These are phyloP conservation scores for Gortyna flavago DNA, from an alignment of 2,888 invertebrate species.

Conservation along the genomic window DNA sequence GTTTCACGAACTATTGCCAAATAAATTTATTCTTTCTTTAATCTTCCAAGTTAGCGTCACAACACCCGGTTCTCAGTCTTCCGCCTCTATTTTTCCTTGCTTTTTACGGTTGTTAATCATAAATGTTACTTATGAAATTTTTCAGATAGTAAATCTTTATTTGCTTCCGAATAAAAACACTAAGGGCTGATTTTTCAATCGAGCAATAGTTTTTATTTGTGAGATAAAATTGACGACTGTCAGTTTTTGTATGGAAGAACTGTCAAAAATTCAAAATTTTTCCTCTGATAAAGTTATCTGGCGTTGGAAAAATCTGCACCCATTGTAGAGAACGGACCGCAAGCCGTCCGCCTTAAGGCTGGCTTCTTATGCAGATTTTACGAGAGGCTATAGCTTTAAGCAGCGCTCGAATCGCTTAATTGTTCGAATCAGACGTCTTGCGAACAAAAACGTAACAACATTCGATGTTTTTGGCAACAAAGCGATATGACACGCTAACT, in stretches of 20 bases:
- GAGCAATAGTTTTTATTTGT: too few species aligned
- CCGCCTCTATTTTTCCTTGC: not conserved
- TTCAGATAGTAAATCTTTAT: too few species aligned
- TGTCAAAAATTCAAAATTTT: too few species aligned
- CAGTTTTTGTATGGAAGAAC: too few species aligned
- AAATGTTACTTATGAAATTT: too few species aligned
- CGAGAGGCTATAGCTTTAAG: conserved; percentile 80
- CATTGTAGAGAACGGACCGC: conserved; percentile 72
- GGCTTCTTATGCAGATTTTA: conserved; percentile 87
- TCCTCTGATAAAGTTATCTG: too few species aligned
- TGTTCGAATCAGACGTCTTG: conserved; percentile 78
- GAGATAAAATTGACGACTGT: too few species aligned
- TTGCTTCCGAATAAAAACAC: too few species aligned
- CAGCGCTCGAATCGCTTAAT: conserved; percentile 81
- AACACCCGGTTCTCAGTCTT: not conserved
- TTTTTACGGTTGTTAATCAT: too few species aligned
- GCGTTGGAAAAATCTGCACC: conserved; percentile 24
- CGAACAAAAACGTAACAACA: conserved; percentile 74
- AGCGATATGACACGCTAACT: conserved; percentile 60
- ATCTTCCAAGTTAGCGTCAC: not conserved
- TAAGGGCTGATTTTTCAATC: too few species aligned
- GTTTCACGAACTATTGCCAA: too few species aligned
- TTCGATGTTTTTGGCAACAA: conserved; percentile 71
- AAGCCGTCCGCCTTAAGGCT: conserved; percentile 75
- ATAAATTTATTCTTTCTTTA: too few species aligned